These are phyloP conservation scores for Pantherophis vulpinus DNA, from an alignment of 2,797 vertebrate genomes.

Conservation along the genomic window DNA sequence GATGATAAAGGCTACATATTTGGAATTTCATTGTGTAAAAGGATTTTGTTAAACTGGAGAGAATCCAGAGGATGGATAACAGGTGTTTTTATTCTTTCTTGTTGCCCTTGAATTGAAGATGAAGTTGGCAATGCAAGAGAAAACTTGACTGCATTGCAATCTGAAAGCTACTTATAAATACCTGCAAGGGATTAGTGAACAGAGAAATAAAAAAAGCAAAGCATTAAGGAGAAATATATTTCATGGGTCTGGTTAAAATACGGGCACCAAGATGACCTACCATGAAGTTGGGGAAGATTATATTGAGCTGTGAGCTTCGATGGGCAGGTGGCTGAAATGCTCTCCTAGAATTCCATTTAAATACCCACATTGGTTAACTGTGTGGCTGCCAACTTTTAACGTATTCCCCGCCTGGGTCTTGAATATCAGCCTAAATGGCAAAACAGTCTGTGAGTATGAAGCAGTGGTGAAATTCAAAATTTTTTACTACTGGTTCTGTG, in stretches of 20 bases:
- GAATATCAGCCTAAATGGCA: not conserved
- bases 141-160: constrained; percentile 49
- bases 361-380: not conserved
- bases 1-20: constrained; percentile 38
- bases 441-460: no score
- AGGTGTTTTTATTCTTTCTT: constrained; percentile 32
- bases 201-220: constrained; percentile 11
- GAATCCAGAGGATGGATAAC: constrained; percentile 47
- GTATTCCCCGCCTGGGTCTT: not conserved
- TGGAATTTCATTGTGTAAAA: constrained; percentile 39
- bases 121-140: constrained; percentile 52
- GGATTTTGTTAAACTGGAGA: constrained; percentile 54
- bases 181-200: constrained; percentile 59
- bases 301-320: not conserved
- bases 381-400: not conserved
- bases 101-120: constrained; percentile 45
- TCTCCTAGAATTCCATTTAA: not conserved
- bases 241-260: constrained; percentile 47
- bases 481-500: no score
- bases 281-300: constrained; percentile 29
- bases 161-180: constrained; percentile 64
- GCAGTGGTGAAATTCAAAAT: no score
- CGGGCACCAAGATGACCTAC: constrained; percentile 50
- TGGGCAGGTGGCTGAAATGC: not conserved
- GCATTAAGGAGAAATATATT: constrained; percentile 44